Conservation (phyloP, 92 coral and sea anemone species). For the Actinostola sp. region DNA sequence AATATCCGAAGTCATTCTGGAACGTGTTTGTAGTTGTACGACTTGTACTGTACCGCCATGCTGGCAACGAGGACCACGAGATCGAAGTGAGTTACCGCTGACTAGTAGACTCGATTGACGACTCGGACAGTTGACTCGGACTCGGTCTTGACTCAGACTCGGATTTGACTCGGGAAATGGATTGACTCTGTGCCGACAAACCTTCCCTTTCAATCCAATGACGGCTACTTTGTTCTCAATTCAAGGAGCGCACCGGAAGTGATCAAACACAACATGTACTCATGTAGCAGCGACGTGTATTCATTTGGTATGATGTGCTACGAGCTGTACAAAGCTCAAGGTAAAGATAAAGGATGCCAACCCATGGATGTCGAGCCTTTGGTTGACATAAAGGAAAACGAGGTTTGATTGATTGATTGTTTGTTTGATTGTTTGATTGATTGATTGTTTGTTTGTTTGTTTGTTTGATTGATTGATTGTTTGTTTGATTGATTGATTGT, state of each 20-base stretch:
- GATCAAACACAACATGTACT: slow-evolving; percentile 16
- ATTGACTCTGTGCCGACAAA: too few relatives aligned
- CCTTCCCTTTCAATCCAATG: too few relatives aligned
- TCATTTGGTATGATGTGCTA: slow-evolving; percentile 22
- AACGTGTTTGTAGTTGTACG: too few relatives aligned
- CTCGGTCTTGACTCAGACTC: too few relatives aligned
- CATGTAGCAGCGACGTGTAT: slow-evolving; percentile 26
- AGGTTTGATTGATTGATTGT: slow-evolving; percentile 6
- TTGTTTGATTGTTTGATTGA: not conserved
- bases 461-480: not conserved
- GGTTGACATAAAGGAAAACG: not conserved
- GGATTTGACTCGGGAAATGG: too few relatives aligned
- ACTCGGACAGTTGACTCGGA: too few relatives aligned
- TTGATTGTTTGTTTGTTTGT: not conserved
- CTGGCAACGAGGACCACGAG: too few relatives aligned
- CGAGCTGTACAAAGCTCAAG: slow-evolving; percentile 12
- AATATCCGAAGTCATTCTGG: too few relatives aligned
- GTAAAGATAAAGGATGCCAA: not conserved
- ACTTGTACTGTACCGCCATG: too few relatives aligned
- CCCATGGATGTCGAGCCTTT: slow-evolving; percentile 13
- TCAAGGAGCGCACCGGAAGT: slow-evolving; percentile 29
- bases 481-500: not conserved
- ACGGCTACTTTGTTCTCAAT: not conserved
- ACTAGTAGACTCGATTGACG: too few relatives aligned
- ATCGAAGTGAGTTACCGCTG: too few relatives aligned